Percentiles rank a stretch among this genome's conserved stretches.
phyloP scores from a whole-genome alignment of 64 coral and sea anemone genomes.

The Catalaphyllia jardinei region DNA sequence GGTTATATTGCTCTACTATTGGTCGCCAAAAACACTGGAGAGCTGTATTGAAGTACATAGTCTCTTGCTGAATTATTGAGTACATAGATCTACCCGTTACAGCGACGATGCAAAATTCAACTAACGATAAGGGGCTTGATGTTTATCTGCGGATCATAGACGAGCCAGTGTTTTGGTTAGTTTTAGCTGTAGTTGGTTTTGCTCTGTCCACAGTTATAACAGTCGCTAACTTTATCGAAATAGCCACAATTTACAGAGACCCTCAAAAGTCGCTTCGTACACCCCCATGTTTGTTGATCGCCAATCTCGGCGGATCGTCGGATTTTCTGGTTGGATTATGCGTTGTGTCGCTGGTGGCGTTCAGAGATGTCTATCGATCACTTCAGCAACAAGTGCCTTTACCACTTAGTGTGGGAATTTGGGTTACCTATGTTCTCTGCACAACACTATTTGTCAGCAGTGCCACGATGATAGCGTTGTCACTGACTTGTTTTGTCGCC shows the following conservation, averaged over 20 bases:
- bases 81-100: background rate
- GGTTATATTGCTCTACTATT: too few relatives aligned
- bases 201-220: background rate
- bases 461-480: background rate
- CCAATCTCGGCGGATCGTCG: background rate
- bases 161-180: background rate
- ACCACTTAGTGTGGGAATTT: background rate
- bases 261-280: conserved; percentile 9
- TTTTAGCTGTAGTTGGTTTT: conserved; percentile 21
- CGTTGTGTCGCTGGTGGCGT: background rate
- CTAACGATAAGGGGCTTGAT: background rate
- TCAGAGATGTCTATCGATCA: conserved; percentile 24
- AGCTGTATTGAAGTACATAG: too few relatives aligned
- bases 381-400: background rate
- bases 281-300: conserved; percentile 22
- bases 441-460: conserved; percentile 20
- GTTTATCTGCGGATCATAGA: conserved; percentile 27
- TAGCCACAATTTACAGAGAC: conserved; percentile 16
- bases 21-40: too few relatives aligned
- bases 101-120: background rate
- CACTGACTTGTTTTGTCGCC: background rate
- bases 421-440: background rate
- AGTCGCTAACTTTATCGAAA: background rate
- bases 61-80: background rate
- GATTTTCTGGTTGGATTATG: conserved; percentile 30